Evolutionary conservation across 2,888 invertebrate species (phyloP).

Genomic region (Drosophila kambysellisi): DNA sequence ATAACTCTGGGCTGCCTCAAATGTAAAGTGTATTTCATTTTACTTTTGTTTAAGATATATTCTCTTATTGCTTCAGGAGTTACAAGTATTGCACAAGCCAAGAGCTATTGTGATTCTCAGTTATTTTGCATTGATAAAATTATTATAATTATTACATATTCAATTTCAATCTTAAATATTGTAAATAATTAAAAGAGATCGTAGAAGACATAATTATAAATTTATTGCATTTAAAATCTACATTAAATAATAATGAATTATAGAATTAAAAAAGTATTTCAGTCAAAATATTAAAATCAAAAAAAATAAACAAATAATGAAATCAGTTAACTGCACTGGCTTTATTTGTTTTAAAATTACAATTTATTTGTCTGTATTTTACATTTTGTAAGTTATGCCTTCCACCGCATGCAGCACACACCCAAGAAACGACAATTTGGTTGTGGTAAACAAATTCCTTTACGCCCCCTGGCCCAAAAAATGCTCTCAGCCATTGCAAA

Average conservation of each 20-base stretch:
- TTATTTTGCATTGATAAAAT: not conserved
- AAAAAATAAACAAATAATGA: not conserved
- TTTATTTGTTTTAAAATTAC: conserved; percentile 33
- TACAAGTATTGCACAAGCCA: no score
- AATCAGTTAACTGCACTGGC: conserved; percentile 1
- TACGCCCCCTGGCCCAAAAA: no score
- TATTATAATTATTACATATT: not conserved
- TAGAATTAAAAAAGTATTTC: not conserved
- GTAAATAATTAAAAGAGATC: not conserved
- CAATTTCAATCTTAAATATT: not conserved
- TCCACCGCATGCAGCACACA: not conserved
- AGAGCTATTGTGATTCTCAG: not conserved
- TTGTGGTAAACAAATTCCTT: not conserved
- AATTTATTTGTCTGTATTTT: not conserved
- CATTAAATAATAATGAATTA: not conserved
- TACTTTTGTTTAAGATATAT: not conserved
- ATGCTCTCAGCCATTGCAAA: no score
- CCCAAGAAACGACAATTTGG: conserved; percentile 4
- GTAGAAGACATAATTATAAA: not conserved
- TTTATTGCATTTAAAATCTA: not conserved
- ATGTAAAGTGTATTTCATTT: conserved; percentile 11
- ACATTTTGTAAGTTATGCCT: no score
- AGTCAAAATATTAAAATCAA: no score
- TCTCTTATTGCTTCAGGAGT: not conserved
- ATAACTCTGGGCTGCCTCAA: conserved; percentile 31